Percentiles rank a stretch among this genome's conserved stretches.
Conservation (phyloP, 2,797 vertebrate genomes). For the Tolypeutes matacus region DNA sequence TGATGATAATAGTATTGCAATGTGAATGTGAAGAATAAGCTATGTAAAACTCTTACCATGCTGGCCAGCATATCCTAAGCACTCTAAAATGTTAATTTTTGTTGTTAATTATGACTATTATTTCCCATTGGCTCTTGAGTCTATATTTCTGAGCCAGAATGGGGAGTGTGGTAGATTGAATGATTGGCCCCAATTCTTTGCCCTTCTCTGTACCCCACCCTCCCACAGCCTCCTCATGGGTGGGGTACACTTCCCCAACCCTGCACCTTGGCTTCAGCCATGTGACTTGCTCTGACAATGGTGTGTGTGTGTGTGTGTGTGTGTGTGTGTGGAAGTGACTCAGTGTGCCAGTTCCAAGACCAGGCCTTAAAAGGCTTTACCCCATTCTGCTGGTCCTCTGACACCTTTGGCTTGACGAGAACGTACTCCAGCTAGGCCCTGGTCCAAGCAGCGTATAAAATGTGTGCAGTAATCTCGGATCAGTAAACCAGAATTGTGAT, state of each 20-base stretch:
- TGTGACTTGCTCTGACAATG: background rate
- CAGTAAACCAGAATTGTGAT: background rate
- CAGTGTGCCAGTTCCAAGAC: background rate
- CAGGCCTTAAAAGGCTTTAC: background rate
- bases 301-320: background rate
- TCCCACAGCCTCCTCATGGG: background rate
- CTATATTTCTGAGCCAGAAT: background rate
- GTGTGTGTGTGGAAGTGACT: background rate
- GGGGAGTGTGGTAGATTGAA: background rate
- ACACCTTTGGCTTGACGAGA: background rate
- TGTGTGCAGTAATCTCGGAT: no score
- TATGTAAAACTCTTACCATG: background rate
- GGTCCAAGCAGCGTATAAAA: no score
- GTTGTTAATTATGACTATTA: background rate
- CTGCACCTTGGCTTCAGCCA: background rate
- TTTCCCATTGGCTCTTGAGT: background rate
- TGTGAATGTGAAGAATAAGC: background rate
- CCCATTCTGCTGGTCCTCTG: background rate
- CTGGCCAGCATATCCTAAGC: background rate
- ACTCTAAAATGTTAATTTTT: background rate
- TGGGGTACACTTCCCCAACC: background rate
- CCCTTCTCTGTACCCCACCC: background rate
- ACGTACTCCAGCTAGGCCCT: background rate
- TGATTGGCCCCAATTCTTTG: background rate
- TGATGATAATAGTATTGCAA: background rate